These are phyloP conservation scores for Collichthys lucidus DNA, from an alignment of 2,113 vertebrate genomes.

Conservation along the genomic window DNA sequence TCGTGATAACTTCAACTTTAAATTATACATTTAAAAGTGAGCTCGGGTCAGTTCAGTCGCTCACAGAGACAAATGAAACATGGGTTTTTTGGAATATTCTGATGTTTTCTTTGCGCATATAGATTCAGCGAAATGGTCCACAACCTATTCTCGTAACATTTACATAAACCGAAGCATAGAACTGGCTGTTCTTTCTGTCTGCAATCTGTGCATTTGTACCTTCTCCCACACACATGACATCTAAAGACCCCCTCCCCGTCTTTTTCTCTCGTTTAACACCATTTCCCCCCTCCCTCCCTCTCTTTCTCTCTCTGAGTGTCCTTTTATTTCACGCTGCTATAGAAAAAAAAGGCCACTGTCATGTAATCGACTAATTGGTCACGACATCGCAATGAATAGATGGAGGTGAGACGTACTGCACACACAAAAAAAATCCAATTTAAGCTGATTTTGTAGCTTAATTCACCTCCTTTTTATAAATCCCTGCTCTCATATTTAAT, in stretches of 20 bases:
- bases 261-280: neutral
- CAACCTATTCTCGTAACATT: slow-evolving; percentile 14
- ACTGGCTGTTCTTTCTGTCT: slow-evolving; percentile 24
- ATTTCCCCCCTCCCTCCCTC: neutral
- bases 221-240: slow-evolving; percentile 47
- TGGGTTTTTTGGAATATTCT: neutral
- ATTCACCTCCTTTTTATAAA: neutral
- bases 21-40: no score
- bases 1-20: no score
- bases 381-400: slow-evolving; percentile 28
- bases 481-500: neutral
- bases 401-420: neutral
- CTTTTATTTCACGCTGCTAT: slow-evolving; percentile 15
- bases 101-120: no score
- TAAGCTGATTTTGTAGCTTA: neutral
- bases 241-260: slow-evolving; percentile 5
- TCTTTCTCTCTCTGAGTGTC: neutral
- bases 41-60: no score
- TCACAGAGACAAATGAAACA: no score
- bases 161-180: slow-evolving; percentile 11
- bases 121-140: neutral
- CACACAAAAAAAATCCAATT: neutral
- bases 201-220: slow-evolving; percentile 20
- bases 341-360: slow-evolving; percentile 1
- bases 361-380: slow-evolving; percentile 41